Conservation (phyloP, 2,113 vertebrate genomes). For the Stigmatopora argus region DNA sequence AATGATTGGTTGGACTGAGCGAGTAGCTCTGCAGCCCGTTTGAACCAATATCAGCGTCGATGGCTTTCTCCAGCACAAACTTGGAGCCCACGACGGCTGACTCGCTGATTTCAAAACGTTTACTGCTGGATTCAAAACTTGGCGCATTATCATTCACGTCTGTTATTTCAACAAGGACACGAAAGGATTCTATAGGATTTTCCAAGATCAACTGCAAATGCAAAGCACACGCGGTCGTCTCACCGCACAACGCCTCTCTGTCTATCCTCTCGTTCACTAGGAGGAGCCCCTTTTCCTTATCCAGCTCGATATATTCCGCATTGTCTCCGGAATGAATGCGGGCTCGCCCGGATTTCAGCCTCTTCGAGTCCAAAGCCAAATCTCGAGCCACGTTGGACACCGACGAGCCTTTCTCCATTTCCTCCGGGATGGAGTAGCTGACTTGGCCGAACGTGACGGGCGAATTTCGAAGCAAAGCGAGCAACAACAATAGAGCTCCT, state of each 20-base stretch:
- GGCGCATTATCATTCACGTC: conserved; percentile 61
- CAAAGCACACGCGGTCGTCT: conserved; percentile 48
- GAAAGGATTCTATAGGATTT: conserved; percentile 57
- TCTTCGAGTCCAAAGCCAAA: conserved; percentile 65
- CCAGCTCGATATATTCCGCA: conserved; percentile 60
- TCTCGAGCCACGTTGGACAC: conserved; percentile 74
- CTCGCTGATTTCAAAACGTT: conserved; percentile 51
- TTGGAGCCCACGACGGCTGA: conserved; percentile 10
- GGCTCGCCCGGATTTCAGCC: conserved; percentile 64
- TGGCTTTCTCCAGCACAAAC: conserved; percentile 41
- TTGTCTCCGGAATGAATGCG: conserved; percentile 61
- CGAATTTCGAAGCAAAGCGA: conserved; percentile 21
- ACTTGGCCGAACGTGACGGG: conserved; percentile 49
- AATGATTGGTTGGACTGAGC: conserved; percentile 39
- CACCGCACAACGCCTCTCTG: conserved; percentile 57
- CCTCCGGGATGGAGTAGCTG: conserved; percentile 74
- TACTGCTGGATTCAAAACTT: conserved; percentile 25
- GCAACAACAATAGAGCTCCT: conserved; percentile 29
- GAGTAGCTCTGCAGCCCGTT: conserved; percentile 32
- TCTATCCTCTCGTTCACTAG: conserved; percentile 61
- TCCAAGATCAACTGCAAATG: conserved; percentile 61
- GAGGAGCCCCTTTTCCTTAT: conserved; percentile 56
- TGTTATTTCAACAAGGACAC: conserved; percentile 44
- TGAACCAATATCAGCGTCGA: conserved; percentile 40
- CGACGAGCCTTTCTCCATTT: conserved; percentile 60